Conservation (phyloP, 2,888 invertebrate genomes). For the Nipponacmea schrenckii region DNA sequence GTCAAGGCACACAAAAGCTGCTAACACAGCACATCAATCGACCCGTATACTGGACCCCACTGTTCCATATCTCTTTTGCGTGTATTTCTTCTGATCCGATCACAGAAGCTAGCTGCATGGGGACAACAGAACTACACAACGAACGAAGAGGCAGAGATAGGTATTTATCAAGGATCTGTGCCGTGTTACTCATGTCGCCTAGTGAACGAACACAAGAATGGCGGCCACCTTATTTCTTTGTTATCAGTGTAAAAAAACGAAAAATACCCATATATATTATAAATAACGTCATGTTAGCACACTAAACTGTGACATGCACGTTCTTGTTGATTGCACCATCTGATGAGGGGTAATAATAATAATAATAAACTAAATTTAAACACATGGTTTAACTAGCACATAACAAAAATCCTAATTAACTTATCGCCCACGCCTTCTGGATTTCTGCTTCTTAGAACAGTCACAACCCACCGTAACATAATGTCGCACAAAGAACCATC, state of each 20-base stretch:
- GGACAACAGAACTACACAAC: too few relatives aligned
- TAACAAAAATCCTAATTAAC: too few relatives aligned
- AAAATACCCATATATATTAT: conserved; percentile 2
- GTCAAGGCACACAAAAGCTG: too few relatives aligned
- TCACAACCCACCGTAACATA: conserved; percentile 56
- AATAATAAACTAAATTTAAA: not conserved
- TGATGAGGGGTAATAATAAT: conserved; percentile 3
- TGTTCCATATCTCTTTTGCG: too few relatives aligned
- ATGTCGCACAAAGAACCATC: conserved; percentile 47
- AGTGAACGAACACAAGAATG: not conserved
- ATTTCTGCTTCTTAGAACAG: conserved; percentile 37
- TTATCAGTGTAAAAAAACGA: not conserved
- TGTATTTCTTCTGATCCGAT: too few relatives aligned
- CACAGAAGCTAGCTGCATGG: too few relatives aligned
- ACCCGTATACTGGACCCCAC: too few relatives aligned
- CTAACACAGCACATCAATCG: too few relatives aligned
- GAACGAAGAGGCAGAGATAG: too few relatives aligned
- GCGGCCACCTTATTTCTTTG: not conserved
- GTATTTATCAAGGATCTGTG: too few relatives aligned
- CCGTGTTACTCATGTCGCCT: not conserved
- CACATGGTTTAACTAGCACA: not conserved
- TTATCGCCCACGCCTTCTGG: conserved; percentile 23
- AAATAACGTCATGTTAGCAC: conserved; percentile 7
- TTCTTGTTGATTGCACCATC: not conserved
- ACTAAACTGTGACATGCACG: not conserved